phyloP scores from a whole-genome alignment of 2,113 vertebrate genomes.

The Lethenteron reissneri region DNA sequence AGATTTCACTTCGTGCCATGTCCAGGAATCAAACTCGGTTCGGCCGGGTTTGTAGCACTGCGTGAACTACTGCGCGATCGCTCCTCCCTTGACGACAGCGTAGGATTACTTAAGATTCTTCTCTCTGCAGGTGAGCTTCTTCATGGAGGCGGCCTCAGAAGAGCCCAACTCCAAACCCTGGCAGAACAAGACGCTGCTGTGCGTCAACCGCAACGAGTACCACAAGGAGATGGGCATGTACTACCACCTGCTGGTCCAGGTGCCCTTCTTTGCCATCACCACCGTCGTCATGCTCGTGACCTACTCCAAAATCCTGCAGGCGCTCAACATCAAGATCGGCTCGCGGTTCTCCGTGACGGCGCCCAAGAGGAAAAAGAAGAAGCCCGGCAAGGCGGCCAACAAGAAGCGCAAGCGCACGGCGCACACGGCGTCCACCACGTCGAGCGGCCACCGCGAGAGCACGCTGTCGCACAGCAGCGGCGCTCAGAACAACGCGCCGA shows the following conservation, averaged over 20 bases:
- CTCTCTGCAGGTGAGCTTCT: too few species aligned
- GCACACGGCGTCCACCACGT: constrained; percentile 28
- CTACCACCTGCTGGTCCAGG: constrained; percentile 86
- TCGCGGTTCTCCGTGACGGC: constrained; percentile 56
- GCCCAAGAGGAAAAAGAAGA: constrained; percentile 76
- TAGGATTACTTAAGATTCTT: too few species aligned
- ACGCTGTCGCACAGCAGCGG: constrained; percentile 46
- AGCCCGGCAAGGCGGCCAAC: background rate
- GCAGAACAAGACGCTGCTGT: constrained; percentile 56
- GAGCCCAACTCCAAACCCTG: constrained; percentile 30
- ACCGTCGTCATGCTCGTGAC: constrained; percentile 86
- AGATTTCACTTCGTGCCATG: too few species aligned
- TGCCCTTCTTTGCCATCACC: constrained; percentile 91
- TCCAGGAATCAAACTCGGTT: too few species aligned
- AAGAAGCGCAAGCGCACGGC: background rate
- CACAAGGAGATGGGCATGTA: constrained; percentile 75
- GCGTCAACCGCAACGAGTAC: constrained; percentile 52
- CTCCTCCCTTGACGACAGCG: too few species aligned
- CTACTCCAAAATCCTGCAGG: constrained; percentile 90
- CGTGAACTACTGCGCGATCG: too few species aligned
- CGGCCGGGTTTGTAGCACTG: too few species aligned
- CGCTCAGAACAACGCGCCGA: constrained; percentile 38
- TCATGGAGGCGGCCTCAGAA: background rate
- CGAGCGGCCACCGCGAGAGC: constrained; percentile 55
- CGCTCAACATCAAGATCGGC: constrained; percentile 87